Conservation (phyloP, 2,797 vertebrate species). For the Lepilemur ruficaudatus region DNA sequence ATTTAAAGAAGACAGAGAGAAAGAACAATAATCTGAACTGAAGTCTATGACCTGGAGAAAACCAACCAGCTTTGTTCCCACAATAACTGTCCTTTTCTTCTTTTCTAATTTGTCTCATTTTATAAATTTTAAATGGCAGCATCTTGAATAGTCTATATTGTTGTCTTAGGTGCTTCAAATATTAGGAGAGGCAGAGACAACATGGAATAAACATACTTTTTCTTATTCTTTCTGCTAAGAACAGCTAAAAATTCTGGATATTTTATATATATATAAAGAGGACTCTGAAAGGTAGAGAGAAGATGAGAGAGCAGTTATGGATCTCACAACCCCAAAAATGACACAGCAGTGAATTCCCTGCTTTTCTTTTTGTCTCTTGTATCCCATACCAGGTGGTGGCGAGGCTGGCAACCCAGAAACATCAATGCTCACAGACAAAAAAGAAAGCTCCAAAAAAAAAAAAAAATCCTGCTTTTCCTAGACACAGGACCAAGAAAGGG, state of each 20-base stretch:
- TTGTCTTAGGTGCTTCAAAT: background rate
- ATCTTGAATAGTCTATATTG: background rate
- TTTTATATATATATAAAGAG: background rate
- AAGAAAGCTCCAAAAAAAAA: background rate
- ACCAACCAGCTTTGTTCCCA: background rate
- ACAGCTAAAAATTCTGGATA: background rate
- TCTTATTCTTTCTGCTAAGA: background rate
- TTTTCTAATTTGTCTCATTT: constrained; percentile 35
- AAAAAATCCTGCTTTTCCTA: background rate
- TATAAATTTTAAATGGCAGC: background rate
- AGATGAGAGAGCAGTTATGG: background rate
- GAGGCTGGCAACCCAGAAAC: background rate
- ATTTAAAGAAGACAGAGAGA: background rate
- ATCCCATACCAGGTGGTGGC: background rate
- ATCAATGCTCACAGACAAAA: background rate
- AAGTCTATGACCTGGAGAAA: background rate
- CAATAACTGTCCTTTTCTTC: background rate
- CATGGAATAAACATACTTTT: background rate
- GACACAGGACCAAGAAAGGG: background rate
- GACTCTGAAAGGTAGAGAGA: background rate
- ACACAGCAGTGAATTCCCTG: background rate
- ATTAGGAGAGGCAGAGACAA: background rate
- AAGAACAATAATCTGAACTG: background rate
- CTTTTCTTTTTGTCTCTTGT: background rate
- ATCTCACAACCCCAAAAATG: background rate